Evolutionary conservation across 2,113 vertebrate species (phyloP).

Genomic region (Amphiprion ocellaris): DNA sequence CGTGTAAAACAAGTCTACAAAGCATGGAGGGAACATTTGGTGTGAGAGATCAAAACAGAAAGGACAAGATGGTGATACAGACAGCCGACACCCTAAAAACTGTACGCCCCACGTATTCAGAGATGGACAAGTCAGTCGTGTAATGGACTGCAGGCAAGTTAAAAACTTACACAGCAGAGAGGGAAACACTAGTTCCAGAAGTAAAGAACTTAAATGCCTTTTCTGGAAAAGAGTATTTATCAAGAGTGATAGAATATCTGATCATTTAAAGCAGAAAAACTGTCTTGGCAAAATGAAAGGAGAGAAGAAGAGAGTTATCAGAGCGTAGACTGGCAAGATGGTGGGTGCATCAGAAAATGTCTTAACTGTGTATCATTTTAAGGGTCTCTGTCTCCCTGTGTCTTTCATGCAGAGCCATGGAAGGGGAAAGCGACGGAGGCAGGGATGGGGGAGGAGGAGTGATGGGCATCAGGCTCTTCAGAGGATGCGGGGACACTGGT

Average conservation of each 20-base stretch:
- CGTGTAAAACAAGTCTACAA: conserved; percentile 47
- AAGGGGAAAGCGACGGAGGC: conserved; percentile 75
- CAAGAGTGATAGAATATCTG: conserved; percentile 29
- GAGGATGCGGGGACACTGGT: conserved; percentile 80
- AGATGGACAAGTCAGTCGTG: conserved; percentile 36
- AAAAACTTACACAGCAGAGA: conserved; percentile 59
- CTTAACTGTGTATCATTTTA: conserved; percentile 86
- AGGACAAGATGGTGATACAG: conserved; percentile 33
- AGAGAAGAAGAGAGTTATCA: conserved; percentile 75
- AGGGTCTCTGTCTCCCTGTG: conserved; percentile 87
- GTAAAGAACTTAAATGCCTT: conserved; percentile 51
- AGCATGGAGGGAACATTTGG: conserved; percentile 30
- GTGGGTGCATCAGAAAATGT: conserved; percentile 62
- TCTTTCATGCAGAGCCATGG: conserved; percentile 79
- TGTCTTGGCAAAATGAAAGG: conserved; percentile 48
- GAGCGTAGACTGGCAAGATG: conserved; percentile 58
- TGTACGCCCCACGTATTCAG: conserved; percentile 20
- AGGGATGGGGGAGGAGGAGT: conserved; percentile 78
- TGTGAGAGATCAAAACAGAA: conserved; percentile 52
- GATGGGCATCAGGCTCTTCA: conserved; percentile 82
- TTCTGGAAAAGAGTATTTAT: conserved; percentile 35
- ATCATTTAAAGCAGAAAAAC: conserved; percentile 49
- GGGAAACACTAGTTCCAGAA: conserved; percentile 51
- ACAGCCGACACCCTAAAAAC: conserved; percentile 34
- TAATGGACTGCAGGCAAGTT: conserved; percentile 41